Conservation (phyloP, 2,797 vertebrate species). For the Cynodonichthys magdalenae region DNA sequence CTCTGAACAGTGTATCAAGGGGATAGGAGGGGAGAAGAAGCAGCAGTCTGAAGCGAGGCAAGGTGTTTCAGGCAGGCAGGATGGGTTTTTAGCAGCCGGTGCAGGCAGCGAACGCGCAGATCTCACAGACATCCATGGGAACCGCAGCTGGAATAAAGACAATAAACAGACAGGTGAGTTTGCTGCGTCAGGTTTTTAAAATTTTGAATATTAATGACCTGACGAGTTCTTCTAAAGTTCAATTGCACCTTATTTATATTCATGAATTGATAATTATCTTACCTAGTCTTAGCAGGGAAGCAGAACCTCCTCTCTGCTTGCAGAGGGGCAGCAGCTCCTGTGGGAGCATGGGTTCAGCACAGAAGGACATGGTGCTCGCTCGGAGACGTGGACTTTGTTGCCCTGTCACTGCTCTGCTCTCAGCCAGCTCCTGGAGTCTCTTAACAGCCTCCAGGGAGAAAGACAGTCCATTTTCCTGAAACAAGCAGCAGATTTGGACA, state of each 20-base stretch:
- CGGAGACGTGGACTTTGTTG: conserved; percentile 63
- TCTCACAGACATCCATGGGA: conserved; percentile 80
- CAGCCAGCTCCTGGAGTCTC: conserved; percentile 74
- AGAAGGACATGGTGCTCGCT: conserved; percentile 57
- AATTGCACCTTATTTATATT: background rate
- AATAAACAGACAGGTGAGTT: conserved; percentile 9
- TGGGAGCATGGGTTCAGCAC: conserved; percentile 76
- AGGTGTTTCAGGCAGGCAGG: conserved; percentile 12
- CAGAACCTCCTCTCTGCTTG: conserved; percentile 59
- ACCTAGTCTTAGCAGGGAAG: conserved; percentile 78
- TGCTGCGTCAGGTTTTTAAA: background rate
- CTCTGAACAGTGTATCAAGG: conserved; percentile 3
- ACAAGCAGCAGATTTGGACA: conserved; percentile 2
- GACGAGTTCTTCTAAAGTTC: background rate
- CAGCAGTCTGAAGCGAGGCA: conserved; percentile 30
- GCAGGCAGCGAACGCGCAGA: conserved; percentile 83
- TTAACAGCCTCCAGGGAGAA: conserved; percentile 79
- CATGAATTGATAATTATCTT: conserved; percentile 17
- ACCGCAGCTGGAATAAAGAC: conserved; percentile 61
- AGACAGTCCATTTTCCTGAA: conserved; percentile 77
- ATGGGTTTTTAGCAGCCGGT: conserved; percentile 75
- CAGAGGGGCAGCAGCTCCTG: conserved; percentile 79
- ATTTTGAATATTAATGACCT: background rate
- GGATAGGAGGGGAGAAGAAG: conserved; percentile 26
- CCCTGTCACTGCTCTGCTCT: conserved; percentile 7